These are phyloP conservation scores for Diarsia dahlii DNA, from an alignment of 2,888 invertebrate genomes.

Conservation along the genomic window DNA sequence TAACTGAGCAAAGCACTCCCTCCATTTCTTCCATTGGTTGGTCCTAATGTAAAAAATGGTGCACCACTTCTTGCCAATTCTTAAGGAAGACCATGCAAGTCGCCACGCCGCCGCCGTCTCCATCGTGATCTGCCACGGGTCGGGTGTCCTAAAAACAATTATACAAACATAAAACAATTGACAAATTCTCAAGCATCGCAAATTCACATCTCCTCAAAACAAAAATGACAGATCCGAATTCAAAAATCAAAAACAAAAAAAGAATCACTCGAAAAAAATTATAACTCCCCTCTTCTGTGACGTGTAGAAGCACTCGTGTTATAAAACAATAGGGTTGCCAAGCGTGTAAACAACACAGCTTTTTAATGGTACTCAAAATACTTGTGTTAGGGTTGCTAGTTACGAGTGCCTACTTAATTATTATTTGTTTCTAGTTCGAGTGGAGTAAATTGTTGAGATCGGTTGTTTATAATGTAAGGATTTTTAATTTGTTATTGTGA, in stretches of 20 bases:
- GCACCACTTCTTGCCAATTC: not conserved
- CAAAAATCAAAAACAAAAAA: slow-evolving; percentile 65
- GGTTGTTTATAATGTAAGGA: slow-evolving; percentile 14
- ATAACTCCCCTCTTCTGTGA: slow-evolving; percentile 72
- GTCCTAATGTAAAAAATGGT: too few species aligned
- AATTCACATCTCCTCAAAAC: slow-evolving; percentile 1
- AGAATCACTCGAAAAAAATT: slow-evolving; percentile 72
- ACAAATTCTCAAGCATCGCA: slow-evolving; percentile 3
- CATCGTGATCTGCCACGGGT: not conserved
- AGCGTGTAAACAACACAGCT: slow-evolving; percentile 78
- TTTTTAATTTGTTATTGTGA: slow-evolving; percentile 17
- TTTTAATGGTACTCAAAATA: slow-evolving; percentile 75
- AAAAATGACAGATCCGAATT: slow-evolving; percentile 40
- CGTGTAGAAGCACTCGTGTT: slow-evolving; percentile 73
- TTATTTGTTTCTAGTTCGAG: slow-evolving; percentile 68
- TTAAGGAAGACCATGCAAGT: not conserved
- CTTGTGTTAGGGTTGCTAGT: slow-evolving; percentile 66
- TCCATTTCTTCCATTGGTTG: too few species aligned
- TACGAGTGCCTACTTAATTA: slow-evolving; percentile 72
- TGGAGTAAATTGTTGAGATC: slow-evolving; percentile 44
- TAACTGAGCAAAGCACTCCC: too few species aligned
- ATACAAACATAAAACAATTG: slow-evolving; percentile 13
- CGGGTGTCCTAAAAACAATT: not conserved
- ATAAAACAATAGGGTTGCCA: slow-evolving; percentile 81
- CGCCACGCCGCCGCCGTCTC: too few species aligned